Base-by-base conservation (phyloP, 1,140 invertebrate genomes). In the Pseudachorutes palmiensis region DNA sequence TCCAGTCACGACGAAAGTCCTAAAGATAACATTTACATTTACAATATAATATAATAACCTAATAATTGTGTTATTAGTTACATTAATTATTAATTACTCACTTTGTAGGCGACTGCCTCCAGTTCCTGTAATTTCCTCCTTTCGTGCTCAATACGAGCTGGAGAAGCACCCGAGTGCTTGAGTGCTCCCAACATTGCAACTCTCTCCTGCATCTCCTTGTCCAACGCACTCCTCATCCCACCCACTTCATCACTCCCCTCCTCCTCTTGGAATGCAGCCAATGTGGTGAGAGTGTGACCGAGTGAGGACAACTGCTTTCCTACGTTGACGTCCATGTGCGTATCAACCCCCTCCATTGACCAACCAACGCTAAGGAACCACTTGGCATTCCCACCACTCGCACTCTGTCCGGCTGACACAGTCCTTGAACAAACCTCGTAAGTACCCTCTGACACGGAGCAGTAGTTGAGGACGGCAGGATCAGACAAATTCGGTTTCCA, bases 331-430 rank as follows among this genome's bases (percentile, higher is more conserved):
- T 98, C 94, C 57, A 98, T 80, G 78, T 98, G 92, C 65, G 97
- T 94, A 76, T 97, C 94, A 22, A 98, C 93, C 64, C 97, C 97
- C 81, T 98, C 92, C 97, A 99, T 99, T 80, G 97, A 89, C 94
- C 95, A 98, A 71, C 93, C 89, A 0, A 98, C 92, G 78, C 97
- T 98, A 30, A 99, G 80, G 70, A 98, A 86, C 97, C 96, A 98
- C 79, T 98, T 98, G 1, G 95, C 94, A 80, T 97, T 97, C 79
- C 93, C 92, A 16, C 31, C 14, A 71, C 70, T 66, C 32, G 66
- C 63, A 14, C 63, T 57, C 57, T 71, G 67, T 26, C 69, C 75
- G 76, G 68, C 61, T 0, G 67, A 69, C 0, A 64, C 71, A 19
- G 72, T 74, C 33, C 68, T 64, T 1, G 69, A 71, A 29, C 72